Evolutionary conservation across 2,113 vertebrate species (phyloP), one percentile per base, ranked within the genome.

Genomic region (Solea solea): DNA sequence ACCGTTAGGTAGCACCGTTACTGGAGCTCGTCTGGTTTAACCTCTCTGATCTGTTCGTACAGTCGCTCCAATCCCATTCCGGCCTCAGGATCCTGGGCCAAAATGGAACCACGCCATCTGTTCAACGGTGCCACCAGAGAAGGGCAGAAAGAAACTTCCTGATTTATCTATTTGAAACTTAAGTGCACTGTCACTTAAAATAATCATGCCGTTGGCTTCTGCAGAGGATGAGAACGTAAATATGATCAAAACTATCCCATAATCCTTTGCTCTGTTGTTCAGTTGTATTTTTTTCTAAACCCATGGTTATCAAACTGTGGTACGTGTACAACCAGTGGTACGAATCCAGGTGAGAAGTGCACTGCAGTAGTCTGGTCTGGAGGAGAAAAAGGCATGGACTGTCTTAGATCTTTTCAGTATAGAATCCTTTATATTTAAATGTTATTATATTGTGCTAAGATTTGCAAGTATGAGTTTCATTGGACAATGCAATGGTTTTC

Each of bases 21-120:
- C 67, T 75, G 79, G 80, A 87, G 81, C 83, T 84, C 82, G 85
- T 82, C 82, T 64, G 64, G 64, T 69, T 81, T 82, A 90, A 85
- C 64, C 78, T 64, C 84, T 81, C 85, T 80, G 87, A 89, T 86
- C 82, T 77, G 81, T 78, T 81, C 87, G 72, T 68, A 57, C 64
- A 72, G 82, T 86, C 72, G 28, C 75, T 70, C 65, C 72, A 84
- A 89, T 90, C 84, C 80, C 69, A 84, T 87, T 86, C 86, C 65
- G 64, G 49, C 71, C 59, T 57, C 72, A 58, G 76, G 65, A 78
- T 77, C 78, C 39, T 27, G 0, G 0, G 49, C 40, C 44, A 50
- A 64, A 41, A 56, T 72, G 74, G 67, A 89, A 25, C 56, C 9
- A 5, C 10, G 60, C 80, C 78, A 82, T 82, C 80, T 74, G 83